Base-by-base conservation (phyloP, 2,113 vertebrate species). In the Notarius quadriscutis region DNA sequence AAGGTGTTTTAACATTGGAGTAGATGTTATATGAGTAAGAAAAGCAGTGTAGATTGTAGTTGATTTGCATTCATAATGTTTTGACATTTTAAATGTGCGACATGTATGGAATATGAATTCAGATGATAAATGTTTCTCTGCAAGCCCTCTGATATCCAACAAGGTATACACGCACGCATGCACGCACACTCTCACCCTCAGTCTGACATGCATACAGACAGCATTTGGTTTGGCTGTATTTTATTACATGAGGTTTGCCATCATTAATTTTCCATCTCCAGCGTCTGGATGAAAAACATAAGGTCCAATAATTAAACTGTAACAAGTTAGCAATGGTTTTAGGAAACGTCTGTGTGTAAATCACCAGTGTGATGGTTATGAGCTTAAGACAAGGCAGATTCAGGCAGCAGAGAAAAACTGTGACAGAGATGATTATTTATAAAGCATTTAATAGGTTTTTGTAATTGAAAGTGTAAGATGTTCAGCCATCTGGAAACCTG, bases 381-480 rank as follows among this genome's bases (percentile, higher is more conserved):
- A 80, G 74, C 75, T 55, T 51, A 60, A 25, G 83, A 78, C 50
- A 48, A 67, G 80, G 82, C 77, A 81, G 57, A 87, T 87, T 77
- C 67, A 41, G 81, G 51, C 48, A 7, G 2, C 48, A 65, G 69
- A 41, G 63, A 17, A 27, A 75, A 65, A 79, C 17, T 48, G 80
- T 75, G 81, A n/a, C 27, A 11, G 58, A 84, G 62, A 79, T 84
- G 67, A 78, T 82, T 55, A 78, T 60, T 84, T 78, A 77, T 87
- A 83, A 88, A 88, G 48, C 27, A 58, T 81, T 83, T 87, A 78
- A 80, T 87, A 67, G 71, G 22, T 71, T 83, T 58, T n/a, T 79
- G 82, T 79, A 90, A 87, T 75, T 83, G 63, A 87, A 87, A 63
- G 74, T 74, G 75, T 67, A 77, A 51, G n/a, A 51, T 80, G 60